phyloP scores from a whole-genome alignment of 2,797 vertebrate genomes.

The Halcyon leucocephala region DNA sequence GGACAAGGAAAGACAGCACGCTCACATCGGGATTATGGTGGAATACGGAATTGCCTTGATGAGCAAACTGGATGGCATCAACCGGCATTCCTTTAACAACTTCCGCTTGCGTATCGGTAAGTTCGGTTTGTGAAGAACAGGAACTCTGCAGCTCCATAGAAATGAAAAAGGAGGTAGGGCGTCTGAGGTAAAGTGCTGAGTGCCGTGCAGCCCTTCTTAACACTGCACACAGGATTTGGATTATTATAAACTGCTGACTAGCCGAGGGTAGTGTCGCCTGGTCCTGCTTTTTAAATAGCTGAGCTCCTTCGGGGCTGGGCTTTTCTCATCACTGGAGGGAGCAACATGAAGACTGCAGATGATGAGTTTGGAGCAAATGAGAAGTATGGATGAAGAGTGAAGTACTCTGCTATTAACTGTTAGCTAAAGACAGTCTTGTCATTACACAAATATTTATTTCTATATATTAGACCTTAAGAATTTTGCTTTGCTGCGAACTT shows the following conservation, averaged over 20 bases:
- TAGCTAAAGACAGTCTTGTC: background rate
- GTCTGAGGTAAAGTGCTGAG: background rate
- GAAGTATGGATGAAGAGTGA: background rate
- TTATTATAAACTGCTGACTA: background rate
- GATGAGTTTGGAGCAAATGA: background rate
- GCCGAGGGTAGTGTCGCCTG: background rate
- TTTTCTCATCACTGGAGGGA: background rate
- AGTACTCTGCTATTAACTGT: background rate
- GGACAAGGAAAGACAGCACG: constrained; percentile 90
- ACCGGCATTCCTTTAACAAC: constrained; percentile 96
- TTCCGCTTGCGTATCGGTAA: constrained; percentile 95
- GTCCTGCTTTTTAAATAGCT: background rate
- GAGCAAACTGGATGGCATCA: constrained; percentile 96
- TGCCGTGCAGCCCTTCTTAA: background rate
- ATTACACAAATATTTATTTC: background rate
- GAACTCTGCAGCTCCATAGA: background rate
- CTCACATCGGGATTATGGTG: constrained; percentile 95
- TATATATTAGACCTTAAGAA: background rate
- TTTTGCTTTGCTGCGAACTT: background rate
- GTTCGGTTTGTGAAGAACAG: background rate
- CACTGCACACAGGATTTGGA: background rate
- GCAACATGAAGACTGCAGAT: background rate
- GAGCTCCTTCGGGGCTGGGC: background rate
- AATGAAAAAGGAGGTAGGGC: background rate
- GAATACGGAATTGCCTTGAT: constrained; percentile 95